Evolutionary conservation across 2,888 invertebrate species (phyloP).

Genomic region (Aspidiotus rigidus): DNA sequence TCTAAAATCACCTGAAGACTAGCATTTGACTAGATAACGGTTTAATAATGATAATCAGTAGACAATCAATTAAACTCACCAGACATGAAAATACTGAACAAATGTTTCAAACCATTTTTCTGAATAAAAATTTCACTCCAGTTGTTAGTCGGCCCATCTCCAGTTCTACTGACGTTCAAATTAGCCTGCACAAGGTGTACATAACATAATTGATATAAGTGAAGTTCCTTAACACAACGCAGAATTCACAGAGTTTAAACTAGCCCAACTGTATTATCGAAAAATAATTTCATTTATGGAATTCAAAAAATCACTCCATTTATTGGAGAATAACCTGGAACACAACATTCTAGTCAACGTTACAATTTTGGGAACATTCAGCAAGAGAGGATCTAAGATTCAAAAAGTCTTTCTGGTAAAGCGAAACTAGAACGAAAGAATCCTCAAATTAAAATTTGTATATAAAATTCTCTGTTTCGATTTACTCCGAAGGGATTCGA

Average conservation of each 20-base stretch:
- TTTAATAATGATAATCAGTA: too few relatives aligned
- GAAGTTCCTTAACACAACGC: not conserved
- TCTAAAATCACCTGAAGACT: too few relatives aligned
- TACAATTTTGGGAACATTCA: too few relatives aligned
- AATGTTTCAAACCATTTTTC: conserved; percentile 74
- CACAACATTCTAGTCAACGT: too few relatives aligned
- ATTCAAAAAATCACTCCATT: conserved; percentile 21
- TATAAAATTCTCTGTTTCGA: too few relatives aligned
- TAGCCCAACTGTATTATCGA: not conserved
- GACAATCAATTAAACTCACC: conserved; percentile 45
- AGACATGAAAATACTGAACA: conserved; percentile 86
- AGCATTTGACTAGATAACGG: too few relatives aligned
- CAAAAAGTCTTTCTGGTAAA: too few relatives aligned
- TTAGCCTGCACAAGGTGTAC: conserved; percentile 12
- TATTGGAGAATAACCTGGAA: too few relatives aligned
- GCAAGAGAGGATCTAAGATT: too few relatives aligned
- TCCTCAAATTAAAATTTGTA: too few relatives aligned
- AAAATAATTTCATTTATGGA: not conserved
- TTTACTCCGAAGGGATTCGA: not conserved
- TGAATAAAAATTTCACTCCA: conserved; percentile 78
- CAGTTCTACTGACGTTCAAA: conserved; percentile 18
- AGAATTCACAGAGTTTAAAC: not conserved
- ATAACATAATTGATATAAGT: not conserved
- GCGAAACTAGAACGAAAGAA: too few relatives aligned
- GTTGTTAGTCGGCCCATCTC: conserved; percentile 36